Conservation (phyloP, 2,113 vertebrate species). For the Maccullochella peelii region DNA sequence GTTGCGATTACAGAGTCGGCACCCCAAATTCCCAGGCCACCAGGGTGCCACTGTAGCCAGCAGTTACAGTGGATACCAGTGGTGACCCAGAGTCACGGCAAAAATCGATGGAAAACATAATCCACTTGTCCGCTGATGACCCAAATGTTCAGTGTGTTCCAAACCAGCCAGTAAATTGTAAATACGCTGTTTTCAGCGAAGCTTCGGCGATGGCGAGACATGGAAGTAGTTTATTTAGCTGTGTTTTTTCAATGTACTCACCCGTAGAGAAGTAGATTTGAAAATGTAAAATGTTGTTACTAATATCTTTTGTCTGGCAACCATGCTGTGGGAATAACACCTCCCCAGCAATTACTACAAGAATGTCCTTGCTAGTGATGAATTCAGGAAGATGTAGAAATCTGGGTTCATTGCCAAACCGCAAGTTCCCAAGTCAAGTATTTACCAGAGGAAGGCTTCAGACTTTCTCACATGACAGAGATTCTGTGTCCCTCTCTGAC, state of each 20-base stretch:
- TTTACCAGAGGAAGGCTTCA: slow-evolving; percentile 37
- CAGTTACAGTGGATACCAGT: too few species aligned
- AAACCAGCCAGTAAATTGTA: too few species aligned
- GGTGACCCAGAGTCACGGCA: too few species aligned
- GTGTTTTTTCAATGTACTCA: too few species aligned
- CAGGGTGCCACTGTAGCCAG: too few species aligned
- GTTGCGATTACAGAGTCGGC: too few species aligned
- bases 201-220: background rate
- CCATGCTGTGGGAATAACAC: background rate
- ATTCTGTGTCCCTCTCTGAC: slow-evolving; percentile 18
- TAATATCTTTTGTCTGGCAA: background rate
- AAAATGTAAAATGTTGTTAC: background rate
- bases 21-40: too few species aligned
- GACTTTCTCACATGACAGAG: slow-evolving; percentile 34
- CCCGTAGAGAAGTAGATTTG: too few species aligned
- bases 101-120: too few species aligned
- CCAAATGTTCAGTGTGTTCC: too few species aligned
- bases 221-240: background rate
- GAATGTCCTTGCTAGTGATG: background rate
- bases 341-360: background rate
- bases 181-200: too few species aligned
- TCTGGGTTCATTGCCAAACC: slow-evolving; percentile 25
- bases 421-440: slow-evolving; percentile 14
- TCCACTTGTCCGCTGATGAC: too few species aligned
- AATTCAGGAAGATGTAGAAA: slow-evolving; percentile 23